Percentiles rank a stretch among this genome's conserved stretches.
Conservation (phyloP, 2,888 invertebrate species). For the Siphlonurus alternatus region DNA sequence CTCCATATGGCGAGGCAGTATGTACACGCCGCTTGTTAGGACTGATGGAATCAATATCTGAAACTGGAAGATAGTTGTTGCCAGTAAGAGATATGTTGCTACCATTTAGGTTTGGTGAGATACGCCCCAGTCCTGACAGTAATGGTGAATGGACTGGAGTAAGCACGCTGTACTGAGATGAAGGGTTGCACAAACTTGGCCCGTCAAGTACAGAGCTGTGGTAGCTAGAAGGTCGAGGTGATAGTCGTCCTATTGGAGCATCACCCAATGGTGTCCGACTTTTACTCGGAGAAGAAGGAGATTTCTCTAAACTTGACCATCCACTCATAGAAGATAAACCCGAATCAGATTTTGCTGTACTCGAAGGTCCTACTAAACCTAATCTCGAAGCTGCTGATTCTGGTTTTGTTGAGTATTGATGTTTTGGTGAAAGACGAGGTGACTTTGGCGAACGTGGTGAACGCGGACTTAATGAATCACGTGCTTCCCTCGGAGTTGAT, state of each 20-base stretch:
- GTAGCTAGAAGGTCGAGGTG: not conserved
- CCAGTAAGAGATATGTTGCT: not conserved
- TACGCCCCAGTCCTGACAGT: not conserved
- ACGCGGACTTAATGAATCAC: constrained; percentile 43
- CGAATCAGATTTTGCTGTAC: constrained; percentile 67
- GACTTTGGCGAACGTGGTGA: constrained; percentile 49
- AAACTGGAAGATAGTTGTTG: not conserved
- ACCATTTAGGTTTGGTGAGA: not conserved
- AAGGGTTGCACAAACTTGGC: not conserved
- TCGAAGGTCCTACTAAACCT: constrained; percentile 2
- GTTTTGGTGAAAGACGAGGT: constrained; percentile 52
- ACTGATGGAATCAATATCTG: not conserved
- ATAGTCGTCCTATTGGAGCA: not conserved
- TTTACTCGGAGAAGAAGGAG: constrained; percentile 53
- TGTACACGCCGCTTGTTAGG: not conserved
- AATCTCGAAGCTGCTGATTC: not conserved
- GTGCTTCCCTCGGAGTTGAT: constrained; percentile 17
- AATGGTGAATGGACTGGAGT: not conserved
- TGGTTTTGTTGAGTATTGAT: constrained; percentile 19
- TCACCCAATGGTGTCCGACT: not conserved
- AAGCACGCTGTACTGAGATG: not conserved
- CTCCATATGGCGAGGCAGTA: constrained; percentile 18
- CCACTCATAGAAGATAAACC: constrained; percentile 77
- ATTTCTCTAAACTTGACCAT: constrained; percentile 71
- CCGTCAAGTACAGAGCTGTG: not conserved